These are phyloP conservation scores for Belgica antarctica DNA, from an alignment of 2,888 invertebrate species.

Conservation along the genomic window DNA sequence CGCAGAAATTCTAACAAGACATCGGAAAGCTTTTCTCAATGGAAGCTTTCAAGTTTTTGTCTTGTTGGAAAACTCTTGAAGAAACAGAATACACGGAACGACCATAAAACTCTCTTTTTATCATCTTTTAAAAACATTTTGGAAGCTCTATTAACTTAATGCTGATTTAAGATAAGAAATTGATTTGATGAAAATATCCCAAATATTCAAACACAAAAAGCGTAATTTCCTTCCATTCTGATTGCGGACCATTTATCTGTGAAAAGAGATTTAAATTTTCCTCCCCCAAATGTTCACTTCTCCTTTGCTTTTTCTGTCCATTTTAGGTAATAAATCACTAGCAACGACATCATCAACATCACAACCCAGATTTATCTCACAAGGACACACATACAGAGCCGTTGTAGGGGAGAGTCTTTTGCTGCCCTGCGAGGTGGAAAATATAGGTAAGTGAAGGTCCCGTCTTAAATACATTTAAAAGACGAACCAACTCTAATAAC, in stretches of 20 bases:
- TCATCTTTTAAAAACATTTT: no score
- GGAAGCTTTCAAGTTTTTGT: no score
- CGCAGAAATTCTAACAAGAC: no score
- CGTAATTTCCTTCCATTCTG: slow-evolving; percentile 16
- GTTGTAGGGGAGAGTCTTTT: slow-evolving; percentile 75
- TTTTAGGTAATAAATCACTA: slow-evolving; percentile 43
- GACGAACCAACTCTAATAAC: slow-evolving; percentile 34
- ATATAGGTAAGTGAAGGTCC: slow-evolving; percentile 63
- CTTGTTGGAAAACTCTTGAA: no score
- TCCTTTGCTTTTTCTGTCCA: background rate
- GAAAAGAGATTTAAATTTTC: slow-evolving; percentile 42
- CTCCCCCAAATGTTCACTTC: slow-evolving; percentile 8
- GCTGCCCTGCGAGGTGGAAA: slow-evolving; percentile 78
- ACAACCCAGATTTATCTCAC: slow-evolving; percentile 67
- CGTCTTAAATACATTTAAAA: background rate
- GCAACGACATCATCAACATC: slow-evolving; percentile 49
- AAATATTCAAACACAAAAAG: slow-evolving; percentile 4
- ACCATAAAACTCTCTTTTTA: no score
- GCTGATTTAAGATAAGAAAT: slow-evolving; percentile 14
- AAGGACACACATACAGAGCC: slow-evolving; percentile 73
- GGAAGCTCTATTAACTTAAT: no score
- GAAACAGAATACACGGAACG: no score
- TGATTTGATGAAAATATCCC: background rate
- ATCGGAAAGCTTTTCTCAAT: no score
- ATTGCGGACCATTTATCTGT: slow-evolving; percentile 41